Conservation (phyloP, 2,797 vertebrate species). For the Epinephelus malabaricus region DNA sequence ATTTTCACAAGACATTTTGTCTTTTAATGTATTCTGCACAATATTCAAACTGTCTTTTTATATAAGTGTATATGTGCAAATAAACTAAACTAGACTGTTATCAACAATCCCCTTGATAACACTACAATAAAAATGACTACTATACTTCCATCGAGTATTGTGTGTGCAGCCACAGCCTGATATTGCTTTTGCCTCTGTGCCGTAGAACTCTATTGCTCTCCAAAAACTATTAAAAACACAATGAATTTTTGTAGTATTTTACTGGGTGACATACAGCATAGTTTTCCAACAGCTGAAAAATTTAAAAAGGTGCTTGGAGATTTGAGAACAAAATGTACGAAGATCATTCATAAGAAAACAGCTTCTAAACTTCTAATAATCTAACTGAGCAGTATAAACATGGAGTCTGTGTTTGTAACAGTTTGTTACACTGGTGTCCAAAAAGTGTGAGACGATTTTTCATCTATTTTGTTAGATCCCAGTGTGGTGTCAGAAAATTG, state of each 20-base stretch:
- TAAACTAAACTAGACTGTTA: no score
- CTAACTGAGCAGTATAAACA: not conserved
- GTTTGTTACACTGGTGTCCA: not conserved
- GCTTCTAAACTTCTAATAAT: not conserved
- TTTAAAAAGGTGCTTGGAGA: not conserved
- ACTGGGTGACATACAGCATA: not conserved
- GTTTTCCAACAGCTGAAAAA: not conserved
- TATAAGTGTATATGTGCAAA: no score
- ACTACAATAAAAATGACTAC: no score
- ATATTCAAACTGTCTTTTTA: no score
- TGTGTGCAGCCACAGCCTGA: not conserved
- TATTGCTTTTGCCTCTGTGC: not conserved
- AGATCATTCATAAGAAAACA: not conserved
- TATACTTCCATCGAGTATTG: no score
- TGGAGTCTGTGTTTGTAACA: not conserved
- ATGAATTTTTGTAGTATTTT: not conserved
- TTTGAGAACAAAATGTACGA: not conserved
- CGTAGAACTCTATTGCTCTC: not conserved
- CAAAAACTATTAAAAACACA: slow-evolving; percentile 1
- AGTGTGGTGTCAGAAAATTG: slow-evolving; percentile 5
- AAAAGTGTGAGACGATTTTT: not conserved
- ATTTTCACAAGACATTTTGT: no score
- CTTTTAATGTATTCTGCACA: no score
- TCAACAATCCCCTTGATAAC: no score
- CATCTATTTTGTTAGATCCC: not conserved